A percentile compares a stretch with the other conserved stretches of the same genome.
These are phyloP conservation scores for Pseudobourletiella spinata DNA, from an alignment of 1,140 invertebrate genomes.

Conservation along the genomic window DNA sequence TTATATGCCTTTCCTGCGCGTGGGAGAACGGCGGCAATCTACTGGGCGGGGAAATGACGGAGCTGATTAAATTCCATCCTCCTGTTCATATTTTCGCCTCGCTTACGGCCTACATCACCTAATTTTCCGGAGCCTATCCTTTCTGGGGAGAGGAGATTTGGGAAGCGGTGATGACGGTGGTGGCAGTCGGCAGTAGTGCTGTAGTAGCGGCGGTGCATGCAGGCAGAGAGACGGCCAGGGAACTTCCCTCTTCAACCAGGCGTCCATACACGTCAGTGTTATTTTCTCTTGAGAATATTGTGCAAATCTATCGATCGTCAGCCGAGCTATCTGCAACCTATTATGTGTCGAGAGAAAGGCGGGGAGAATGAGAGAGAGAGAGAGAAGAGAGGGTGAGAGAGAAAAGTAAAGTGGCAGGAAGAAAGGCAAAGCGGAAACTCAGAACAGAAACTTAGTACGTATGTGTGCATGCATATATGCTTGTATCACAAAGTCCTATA, in stretches of 20 bases:
- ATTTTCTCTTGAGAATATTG: conserved; percentile 31
- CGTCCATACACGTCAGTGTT: background rate
- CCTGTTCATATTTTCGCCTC: too few relatives aligned
- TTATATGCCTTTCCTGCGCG: too few relatives aligned
- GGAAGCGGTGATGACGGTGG: too few relatives aligned
- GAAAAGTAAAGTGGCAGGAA: background rate
- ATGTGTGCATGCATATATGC: background rate
- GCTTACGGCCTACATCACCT: too few relatives aligned
- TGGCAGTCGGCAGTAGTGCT: too few relatives aligned
- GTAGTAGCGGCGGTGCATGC: too few relatives aligned
- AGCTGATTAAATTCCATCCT: too few relatives aligned
- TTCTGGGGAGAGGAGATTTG: too few relatives aligned
- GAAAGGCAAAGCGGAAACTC: background rate
- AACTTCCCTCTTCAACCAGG: background rate
- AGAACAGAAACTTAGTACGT: background rate
- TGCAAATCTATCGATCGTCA: conserved; percentile 29
- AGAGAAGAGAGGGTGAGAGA: background rate
- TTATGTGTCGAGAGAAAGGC: conserved; percentile 24
- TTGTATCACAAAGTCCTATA: background rate
- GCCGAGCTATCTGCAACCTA: conserved; percentile 25
- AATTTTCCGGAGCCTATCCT: too few relatives aligned
- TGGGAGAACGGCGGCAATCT: too few relatives aligned
- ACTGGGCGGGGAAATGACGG: too few relatives aligned
- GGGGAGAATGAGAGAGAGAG: background rate
- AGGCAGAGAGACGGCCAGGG: background rate